Percentiles rank a stretch among this genome's conserved stretches.
These are phyloP conservation scores for Thera obeliscata DNA, from an alignment of 2,888 invertebrate species.

Conservation along the genomic window DNA sequence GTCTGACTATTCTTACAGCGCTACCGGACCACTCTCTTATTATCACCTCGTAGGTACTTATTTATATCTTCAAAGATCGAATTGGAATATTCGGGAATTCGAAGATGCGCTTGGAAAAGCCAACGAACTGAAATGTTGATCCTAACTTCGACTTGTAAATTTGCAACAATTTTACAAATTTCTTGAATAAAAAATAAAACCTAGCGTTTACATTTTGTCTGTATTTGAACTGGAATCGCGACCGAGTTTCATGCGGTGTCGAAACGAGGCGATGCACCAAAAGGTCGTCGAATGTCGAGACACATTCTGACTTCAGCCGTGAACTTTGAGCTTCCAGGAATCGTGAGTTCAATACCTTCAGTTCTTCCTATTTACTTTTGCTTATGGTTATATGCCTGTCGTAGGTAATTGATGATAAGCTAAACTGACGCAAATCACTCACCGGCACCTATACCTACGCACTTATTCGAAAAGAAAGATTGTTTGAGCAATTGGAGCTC, in stretches of 20 bases:
- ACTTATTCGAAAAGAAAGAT: too few species aligned
- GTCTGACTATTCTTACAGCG: too few species aligned
- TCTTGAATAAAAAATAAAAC: too few species aligned
- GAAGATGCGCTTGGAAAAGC: too few species aligned
- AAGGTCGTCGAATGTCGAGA: slow-evolving; percentile 57
- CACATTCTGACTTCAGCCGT: slow-evolving; percentile 43
- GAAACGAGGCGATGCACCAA: slow-evolving; percentile 47
- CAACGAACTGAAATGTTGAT: too few species aligned
- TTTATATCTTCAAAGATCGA: too few species aligned
- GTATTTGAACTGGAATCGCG: slow-evolving; percentile 12
- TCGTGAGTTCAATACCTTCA: slow-evolving; percentile 17
- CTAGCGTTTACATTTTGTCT: neutral
- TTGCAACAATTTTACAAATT: too few species aligned
- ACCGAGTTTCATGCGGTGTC: slow-evolving; percentile 32
- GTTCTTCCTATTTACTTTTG: slow-evolving; percentile 15
- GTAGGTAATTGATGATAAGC: neutral
- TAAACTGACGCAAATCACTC: neutral
- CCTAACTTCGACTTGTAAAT: too few species aligned
- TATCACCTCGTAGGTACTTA: too few species aligned
- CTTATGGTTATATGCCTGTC: neutral
- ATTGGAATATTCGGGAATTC: too few species aligned
- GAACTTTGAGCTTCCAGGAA: slow-evolving; percentile 24
- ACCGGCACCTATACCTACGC: neutral
- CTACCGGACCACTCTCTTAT: too few species aligned
- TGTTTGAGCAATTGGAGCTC: too few species aligned